Base-by-base conservation (phyloP, 2,888 invertebrate species). In the Xylota segnis region DNA sequence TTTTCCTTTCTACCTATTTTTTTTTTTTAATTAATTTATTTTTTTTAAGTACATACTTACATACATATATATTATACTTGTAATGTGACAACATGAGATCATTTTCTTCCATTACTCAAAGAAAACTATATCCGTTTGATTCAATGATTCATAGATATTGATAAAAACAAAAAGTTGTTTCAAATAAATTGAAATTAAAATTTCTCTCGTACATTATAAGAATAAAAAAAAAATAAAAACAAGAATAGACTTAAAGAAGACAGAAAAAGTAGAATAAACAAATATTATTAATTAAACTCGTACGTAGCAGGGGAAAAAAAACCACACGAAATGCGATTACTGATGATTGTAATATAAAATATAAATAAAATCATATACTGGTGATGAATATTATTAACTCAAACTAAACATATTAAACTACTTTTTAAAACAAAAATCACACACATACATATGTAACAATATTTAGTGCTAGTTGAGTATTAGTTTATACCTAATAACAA, bases 351-450 rank as follows among this genome's bases (percentile, higher is more conserved):
- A 72, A 66, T 75, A 70, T 84, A 79, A 81, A 72, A 61, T 63
- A 65, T 45, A 63, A 18, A 76, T 18, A 61, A 59, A 47, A 76
- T 16, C 34, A 47, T 70, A 34, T 50, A 59, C 58, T 86, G 71
- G 71, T 66, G 86, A 81, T 86, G 76, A 77, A 83, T 66, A 78
- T 74, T 58, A 81, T 81, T 71, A 86, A 86, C 66, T 86, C 72
- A 82, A 84, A 79, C 70, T 84, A 81, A 74, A 58, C 4, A 23
- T 63, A 59, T 79, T 84, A 75, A 70, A 72, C 58, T 56, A 59
- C 10, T 37, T 65, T 45, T 37, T 63, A 70, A 66, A 58, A n/a
- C n/a, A n/a, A n/a, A n/a, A n/a, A n/a, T n/a, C n/a, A n/a, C n/a
- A n/a, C n/a, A n/a, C n/a, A n/a, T n/a, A n/a, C n/a, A n/a, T 18